Conservation (phyloP, 2,797 vertebrate genomes). For the Tauraco hartlaubi region DNA sequence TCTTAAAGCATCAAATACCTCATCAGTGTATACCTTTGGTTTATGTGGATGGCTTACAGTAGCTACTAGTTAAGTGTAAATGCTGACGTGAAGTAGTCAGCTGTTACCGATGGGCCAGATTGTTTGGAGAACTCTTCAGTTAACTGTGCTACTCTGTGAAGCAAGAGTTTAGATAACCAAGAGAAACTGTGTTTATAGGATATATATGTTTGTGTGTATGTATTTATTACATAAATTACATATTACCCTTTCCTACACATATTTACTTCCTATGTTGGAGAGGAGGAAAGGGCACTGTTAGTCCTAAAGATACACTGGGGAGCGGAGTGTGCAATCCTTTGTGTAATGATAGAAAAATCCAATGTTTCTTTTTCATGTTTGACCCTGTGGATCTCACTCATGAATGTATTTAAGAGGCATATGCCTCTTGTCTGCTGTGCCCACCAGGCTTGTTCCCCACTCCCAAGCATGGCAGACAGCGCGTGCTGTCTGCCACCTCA, state of each 20-base stretch:
- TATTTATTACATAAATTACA: neutral
- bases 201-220: neutral
- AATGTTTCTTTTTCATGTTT: neutral
- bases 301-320: neutral
- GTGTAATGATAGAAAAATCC: neutral
- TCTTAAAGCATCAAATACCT: neutral
- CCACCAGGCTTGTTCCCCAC: neutral
- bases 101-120: neutral
- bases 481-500: neutral
- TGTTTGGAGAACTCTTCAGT: constrained; percentile 26
- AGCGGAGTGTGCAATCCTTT: neutral
- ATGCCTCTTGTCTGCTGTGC: neutral
- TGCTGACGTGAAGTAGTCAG: neutral
- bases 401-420: neutral
- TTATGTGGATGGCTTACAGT: neutral
- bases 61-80: neutral
- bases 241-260: neutral
- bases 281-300: neutral
- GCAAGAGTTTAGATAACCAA: constrained; percentile 9
- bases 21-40: neutral
- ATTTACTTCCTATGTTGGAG: neutral
- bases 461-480: neutral
- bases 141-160: neutral
- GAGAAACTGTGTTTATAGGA: neutral
- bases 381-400: neutral